Evolutionary conservation across 2,797 vertebrate genomes (phyloP), one percentile per base, ranked within the genome.

Genomic region (Lophotriccus pileatus): DNA sequence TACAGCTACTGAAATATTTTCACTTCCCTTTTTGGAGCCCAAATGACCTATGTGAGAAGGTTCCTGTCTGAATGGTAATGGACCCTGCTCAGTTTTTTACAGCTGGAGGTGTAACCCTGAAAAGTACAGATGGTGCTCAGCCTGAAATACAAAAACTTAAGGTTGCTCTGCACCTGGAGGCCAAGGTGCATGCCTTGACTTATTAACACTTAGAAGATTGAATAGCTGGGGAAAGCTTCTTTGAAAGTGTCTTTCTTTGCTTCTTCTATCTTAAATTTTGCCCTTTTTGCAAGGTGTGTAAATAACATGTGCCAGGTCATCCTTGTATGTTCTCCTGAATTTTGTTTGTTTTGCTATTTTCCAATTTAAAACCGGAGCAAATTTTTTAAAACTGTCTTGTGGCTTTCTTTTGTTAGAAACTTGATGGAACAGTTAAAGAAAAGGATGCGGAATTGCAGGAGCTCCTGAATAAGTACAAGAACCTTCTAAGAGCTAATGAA

Each of bases 361-460:
- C 21, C 46, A 58, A 9, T 89, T 68, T 62, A 63, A 69, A 75
- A 81, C 11, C 2, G 32, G 41, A 87, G 3, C 47, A 23, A 55
- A 12, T 70, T 34, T 36, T 85, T 20, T 79, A 55, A 34, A 77
- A 83, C 14, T 24, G 4, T 64, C 2, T 74, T 37, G 16, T 75
- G 92, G 53, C 87, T 96, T 94, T 59, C 36, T 93, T 96, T 96
- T 68, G 44, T 85, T 95, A 99, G 99, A 98, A 97, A 95, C 98
- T 99, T 60, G 98, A 99, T 81, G 93, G 95, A 60, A 74, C 98
- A 50, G 97, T 99, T 91, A 98, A 97, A 94, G 99, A 98, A 97
- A 98, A 99, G 87, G 99, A 99, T 66, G 95, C 96, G 34, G 98
- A 98, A 95, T 96, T 99, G 91, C 98, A 98, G 94, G 98, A 98